These are phyloP conservation scores for Oncorhynchus nerka DNA, from an alignment of 2,113 vertebrate species.

Conservation along the genomic window DNA sequence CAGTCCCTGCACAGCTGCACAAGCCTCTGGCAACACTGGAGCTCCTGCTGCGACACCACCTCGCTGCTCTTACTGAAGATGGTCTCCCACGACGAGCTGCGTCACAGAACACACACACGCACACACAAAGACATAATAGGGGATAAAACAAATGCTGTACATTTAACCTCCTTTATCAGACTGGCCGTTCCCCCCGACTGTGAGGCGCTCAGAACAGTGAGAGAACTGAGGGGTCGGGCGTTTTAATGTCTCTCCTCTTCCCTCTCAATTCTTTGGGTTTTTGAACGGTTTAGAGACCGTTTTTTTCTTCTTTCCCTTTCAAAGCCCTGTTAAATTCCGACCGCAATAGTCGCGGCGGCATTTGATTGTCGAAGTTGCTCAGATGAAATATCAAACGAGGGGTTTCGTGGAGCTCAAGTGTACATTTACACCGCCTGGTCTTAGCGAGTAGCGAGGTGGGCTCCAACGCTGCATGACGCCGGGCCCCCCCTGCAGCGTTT, in stretches of 20 bases:
- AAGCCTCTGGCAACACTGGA: constrained; percentile 91
- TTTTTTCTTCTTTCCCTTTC: constrained; percentile 44
- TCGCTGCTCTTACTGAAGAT: constrained; percentile 90
- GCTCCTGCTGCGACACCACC: constrained; percentile 82
- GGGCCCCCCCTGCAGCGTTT: constrained; percentile 57
- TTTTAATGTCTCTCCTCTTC: constrained; percentile 63
- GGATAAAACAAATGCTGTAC: constrained; percentile 65
- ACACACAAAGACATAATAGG: constrained; percentile 18
- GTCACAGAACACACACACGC: constrained; percentile 5
- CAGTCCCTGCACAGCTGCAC: constrained; percentile 95
- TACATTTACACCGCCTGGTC: constrained; percentile 11
- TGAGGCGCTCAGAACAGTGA: constrained; percentile 58
- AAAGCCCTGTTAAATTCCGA: constrained; percentile 58
- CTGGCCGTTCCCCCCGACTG: constrained; percentile 65
- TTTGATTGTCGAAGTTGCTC: constrained; percentile 68
- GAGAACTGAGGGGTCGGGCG: constrained; percentile 55
- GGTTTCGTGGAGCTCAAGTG: constrained; percentile 33
- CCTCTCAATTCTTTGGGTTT: constrained; percentile 50
- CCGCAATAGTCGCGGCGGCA: constrained; percentile 55
- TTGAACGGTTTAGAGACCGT: constrained; percentile 54
- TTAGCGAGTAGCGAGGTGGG: constrained; percentile 12
- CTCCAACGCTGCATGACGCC: constrained; percentile 45
- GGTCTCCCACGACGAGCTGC: constrained; percentile 90
- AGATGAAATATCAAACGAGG: constrained; percentile 71
- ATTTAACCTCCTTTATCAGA: constrained; percentile 67